These are phyloP conservation scores for Circaetus cinerascens DNA, from an alignment of 2,113 vertebrate genomes.

Conservation along the genomic window DNA sequence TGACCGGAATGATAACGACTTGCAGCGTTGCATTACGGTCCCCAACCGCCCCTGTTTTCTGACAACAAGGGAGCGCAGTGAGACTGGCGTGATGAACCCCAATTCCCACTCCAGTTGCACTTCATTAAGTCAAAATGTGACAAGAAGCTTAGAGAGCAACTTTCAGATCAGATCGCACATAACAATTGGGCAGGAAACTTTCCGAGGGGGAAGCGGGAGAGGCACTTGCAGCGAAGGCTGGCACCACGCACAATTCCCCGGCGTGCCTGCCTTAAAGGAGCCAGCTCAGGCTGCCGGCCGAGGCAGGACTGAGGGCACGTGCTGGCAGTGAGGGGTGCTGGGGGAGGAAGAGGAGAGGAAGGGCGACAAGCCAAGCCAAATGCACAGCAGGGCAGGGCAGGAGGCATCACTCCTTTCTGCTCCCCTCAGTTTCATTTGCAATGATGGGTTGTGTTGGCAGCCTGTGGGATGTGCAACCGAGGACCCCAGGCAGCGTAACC, in stretches of 20 bases:
- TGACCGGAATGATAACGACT: slow-evolving; percentile 99
- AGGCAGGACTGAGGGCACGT: neutral
- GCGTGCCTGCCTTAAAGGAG: slow-evolving; percentile 37
- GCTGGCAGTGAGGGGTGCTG: neutral
- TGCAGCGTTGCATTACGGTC: slow-evolving; percentile 92
- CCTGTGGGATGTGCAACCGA: neutral
- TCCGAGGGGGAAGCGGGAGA: slow-evolving; percentile 70
- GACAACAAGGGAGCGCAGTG: slow-evolving; percentile 97
- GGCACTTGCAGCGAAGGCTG: slow-evolving; percentile 43
- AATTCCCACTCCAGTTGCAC: slow-evolving; percentile 99
- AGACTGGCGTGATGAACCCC: slow-evolving; percentile 99
- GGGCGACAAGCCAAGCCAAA: neutral
- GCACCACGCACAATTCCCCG: neutral
- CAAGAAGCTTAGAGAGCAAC: slow-evolving; percentile 99
- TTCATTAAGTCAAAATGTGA: slow-evolving; percentile 99
- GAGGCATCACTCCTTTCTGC: neutral
- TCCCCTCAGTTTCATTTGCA: neutral
- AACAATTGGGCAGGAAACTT: slow-evolving; percentile 97
- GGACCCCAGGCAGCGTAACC: neutral
- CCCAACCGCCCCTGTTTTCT: slow-evolving; percentile 99
- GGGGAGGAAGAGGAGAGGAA: neutral
- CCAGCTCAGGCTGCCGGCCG: neutral
- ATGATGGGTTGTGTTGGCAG: neutral
- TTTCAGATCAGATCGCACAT: slow-evolving; percentile 99
- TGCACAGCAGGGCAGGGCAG: neutral